Evolutionary conservation across 2,888 invertebrate genomes (phyloP), one percentile per base, ranked within the genome.

Genomic region (Pyrgus malvae): DNA sequence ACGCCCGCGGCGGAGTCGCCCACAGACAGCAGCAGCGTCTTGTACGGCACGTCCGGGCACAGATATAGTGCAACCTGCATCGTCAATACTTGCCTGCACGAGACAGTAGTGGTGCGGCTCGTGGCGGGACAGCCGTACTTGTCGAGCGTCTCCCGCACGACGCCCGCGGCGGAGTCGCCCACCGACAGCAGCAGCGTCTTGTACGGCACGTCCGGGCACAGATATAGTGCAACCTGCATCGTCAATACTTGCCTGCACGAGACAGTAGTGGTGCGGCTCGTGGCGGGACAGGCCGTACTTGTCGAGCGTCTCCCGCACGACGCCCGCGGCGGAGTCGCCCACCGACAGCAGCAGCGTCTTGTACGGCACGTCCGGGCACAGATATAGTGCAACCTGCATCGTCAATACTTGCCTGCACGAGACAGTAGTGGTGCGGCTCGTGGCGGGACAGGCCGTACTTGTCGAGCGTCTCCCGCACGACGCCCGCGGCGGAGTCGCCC

Each of bases 171-270:
- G 50, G 95, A 95, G 87, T 99, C 99, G 57, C 96, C 93, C 48
- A 98, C 95, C 11, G 98, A 98, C 62, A 99, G 92, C 66, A 99
- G 91, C 50, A 99, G 91, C 4, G 99, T 99, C 91, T 99, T 99
- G 91, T 99, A 99, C 45, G 99, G 99, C 74, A 99, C 98, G 86
- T 98, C 98, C 68, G 97, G 95, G 72, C 97, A 97, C 33, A 99
- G 91, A n/a, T n/a, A n/a, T n/a, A n/a, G n/a, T n/a, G n/a, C n/a
- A 8, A 8, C 16, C 5, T 23, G 6, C 23, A 23, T 23, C 23
- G 6, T 4, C 23, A 23, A 23, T 6, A 23, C 6, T 23, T 23
- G 6, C 23, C 23, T 23, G 23, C 3, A 23, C 23, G 6, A 23
- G 23, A 23, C 23, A 23, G 23, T 6, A 23, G 23, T 23, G 23